Evolutionary conservation across 1,140 invertebrate species (phyloP), one percentile per base, ranked within the genome.

Genomic region (Oedothorax gibbosus): DNA sequence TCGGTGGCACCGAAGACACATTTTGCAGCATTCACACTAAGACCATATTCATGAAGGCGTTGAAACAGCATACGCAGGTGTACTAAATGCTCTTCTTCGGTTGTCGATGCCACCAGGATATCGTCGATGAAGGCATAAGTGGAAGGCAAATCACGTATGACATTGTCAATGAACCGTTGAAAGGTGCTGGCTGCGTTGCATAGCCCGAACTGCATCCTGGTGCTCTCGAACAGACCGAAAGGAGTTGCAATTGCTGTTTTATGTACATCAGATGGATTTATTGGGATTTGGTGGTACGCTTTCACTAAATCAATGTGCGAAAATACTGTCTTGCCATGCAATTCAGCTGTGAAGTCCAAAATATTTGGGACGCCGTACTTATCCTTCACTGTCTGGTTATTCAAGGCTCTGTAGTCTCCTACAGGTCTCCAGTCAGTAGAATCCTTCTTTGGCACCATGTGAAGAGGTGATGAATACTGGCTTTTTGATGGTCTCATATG

Each of bases 341-440:
- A 14, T 20, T 62, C 53, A 53, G n/a, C n/a, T 6, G 54, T 68
- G 85, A 66, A 85, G 77, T 89, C 89, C 11, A 85, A 56, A 35
- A 88, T 86, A 60, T 81, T 86, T 2, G 88, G 87, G n/a, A 89
- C 18, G 2, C 87, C 87, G 68, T 88, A 89, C 7, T 53, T 86
- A 85, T 89, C 88, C 21, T 77, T 75, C 21, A 68, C 78, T 10
- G 88, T 89, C 6, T 81, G 49, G 7, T 57, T 35, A 76, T 89
- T 90, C 7, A 89, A 80, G 6, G 18, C n/a, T 66, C 87, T 78
- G 72, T 87, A 90, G 69, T 90, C 89, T 9, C 87, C 87, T 20
- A 82, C 84, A 18, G 83, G 81, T 14, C 89, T 12, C 76, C 83
- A 87, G 54, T 87, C 71, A 15, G 83, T 86, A 51, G 21, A 56